These are phyloP conservation scores for Morus bassanus DNA, from an alignment of 2,797 vertebrate genomes.

Conservation along the genomic window DNA sequence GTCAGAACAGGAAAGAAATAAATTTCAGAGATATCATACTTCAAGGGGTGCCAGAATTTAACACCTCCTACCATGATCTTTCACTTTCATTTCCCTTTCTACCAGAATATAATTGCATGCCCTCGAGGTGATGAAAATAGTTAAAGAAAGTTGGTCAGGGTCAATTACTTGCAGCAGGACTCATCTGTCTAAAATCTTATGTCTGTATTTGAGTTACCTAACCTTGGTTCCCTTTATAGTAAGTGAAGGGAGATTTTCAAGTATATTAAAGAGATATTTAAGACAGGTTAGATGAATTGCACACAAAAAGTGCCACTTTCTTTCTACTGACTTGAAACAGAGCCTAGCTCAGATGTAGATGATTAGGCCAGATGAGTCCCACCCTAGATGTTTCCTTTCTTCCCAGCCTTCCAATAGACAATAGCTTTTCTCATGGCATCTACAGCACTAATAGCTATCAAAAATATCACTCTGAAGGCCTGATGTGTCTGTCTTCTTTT, in stretches of 20 bases:
- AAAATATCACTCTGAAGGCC: not conserved
- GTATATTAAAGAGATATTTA: not conserved
- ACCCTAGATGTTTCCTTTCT: not conserved
- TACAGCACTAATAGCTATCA: not conserved
- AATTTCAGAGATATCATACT: not conserved
- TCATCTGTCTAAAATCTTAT: not conserved
- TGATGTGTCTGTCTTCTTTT: not conserved
- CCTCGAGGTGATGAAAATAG: not conserved
- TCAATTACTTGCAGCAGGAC: not conserved
- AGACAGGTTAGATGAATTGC: not conserved
- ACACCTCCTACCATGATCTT: not conserved
- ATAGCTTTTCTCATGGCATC: not conserved
- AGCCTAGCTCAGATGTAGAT: not conserved
- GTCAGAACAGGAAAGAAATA: not conserved
- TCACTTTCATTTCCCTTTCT: not conserved
- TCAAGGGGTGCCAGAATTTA: not conserved
- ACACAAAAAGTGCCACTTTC: not conserved
- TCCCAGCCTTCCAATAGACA: not conserved
- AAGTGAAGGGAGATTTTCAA: not conserved
- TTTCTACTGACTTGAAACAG: not conserved
- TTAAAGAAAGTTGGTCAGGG: not conserved
- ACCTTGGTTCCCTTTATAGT: not conserved
- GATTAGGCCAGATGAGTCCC: not conserved
- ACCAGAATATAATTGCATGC: not conserved
- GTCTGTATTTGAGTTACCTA: slow-evolving; percentile 3